phyloP scores from a whole-genome alignment of 2,888 invertebrate genomes.

The Dryocosmus kuriphilus region DNA sequence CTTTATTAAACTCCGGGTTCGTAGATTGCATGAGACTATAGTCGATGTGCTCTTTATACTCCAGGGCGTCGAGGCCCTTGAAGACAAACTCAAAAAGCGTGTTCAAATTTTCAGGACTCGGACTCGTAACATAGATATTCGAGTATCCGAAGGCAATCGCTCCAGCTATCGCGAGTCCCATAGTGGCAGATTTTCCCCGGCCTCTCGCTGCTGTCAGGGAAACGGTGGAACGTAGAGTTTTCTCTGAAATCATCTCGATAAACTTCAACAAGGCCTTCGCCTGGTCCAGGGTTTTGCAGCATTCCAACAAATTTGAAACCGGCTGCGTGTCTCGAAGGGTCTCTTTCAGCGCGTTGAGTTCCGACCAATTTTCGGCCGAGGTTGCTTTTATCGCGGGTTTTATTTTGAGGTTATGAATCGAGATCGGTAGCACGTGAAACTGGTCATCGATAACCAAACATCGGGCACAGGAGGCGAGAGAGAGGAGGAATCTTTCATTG shows the following conservation, averaged over 20 bases:
- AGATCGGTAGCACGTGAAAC: conserved; percentile 91
- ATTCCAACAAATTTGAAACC: conserved; percentile 91
- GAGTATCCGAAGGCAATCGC: conserved; percentile 92
- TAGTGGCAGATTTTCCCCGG: conserved; percentile 97
- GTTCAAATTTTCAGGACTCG: conserved; percentile 98
- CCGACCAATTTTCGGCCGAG: conserved; percentile 78
- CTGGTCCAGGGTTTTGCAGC: conserved; percentile 96
- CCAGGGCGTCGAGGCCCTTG: conserved; percentile 94
- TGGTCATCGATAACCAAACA: conserved; percentile 56
- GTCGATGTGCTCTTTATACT: conserved; percentile 97
- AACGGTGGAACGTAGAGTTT: conserved; percentile 91
- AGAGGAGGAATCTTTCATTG: conserved; percentile 92
- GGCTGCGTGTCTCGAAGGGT: conserved; percentile 88
- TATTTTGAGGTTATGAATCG: conserved; percentile 91
- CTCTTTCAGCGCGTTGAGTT: conserved; percentile 86
- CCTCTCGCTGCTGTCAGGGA: conserved; percentile 97
- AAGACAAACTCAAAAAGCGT: conserved; percentile 98
- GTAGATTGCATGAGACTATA: conserved; percentile 96
- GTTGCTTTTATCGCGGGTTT: conserved; percentile 83
- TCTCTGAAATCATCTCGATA: conserved; percentile 96
- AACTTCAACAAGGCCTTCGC: conserved; percentile 95
- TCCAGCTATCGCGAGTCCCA: conserved; percentile 94
- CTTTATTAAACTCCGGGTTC: conserved; percentile 97
- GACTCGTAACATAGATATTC: conserved; percentile 98
- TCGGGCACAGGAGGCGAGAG: conserved; percentile 90